Base-by-base conservation (phyloP, 1,140 invertebrate species). In the Ephestia elutella region DNA sequence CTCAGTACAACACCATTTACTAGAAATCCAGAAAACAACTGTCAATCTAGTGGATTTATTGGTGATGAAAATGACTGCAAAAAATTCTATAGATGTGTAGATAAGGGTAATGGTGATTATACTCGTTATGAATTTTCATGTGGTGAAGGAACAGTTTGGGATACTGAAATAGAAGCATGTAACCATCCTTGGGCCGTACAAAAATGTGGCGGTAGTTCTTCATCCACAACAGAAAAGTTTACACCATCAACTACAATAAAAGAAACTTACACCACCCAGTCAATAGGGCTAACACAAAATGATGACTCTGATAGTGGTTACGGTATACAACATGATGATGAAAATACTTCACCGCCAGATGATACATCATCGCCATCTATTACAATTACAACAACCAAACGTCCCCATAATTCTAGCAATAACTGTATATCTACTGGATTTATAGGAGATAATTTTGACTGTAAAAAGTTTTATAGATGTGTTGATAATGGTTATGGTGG, bases 401-500 rank as follows among this genome's bases (percentile, higher is more conserved):
- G 17, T 1, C 55, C 38, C 19, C 15, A 53, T 38, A 76, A 70
- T 49, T 54, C 28, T 48, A 61, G 60, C 11, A 66, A 59, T 30
- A 75, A 78, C 59, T 77, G 89, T 77, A 62, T 70, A 65, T 59
- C 78, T 54, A 90, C 90, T 71, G 90, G 89, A 30, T 92, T 92
- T 69, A 79, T 90, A 57, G 84, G 87, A 8, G 87, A 93, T 68
- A 62, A 79, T 25, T 85, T 88, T 13, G 87, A 93, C 63, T 94
- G 93, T 67, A 86, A 89, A 54, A 92, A 91, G 70, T 94, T 94
- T 71, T 93, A 93, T 70, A 89, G 93, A 56, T 94, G 93, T 71
- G 91, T 92, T 5, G 87, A 91, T 70, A 88, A 91, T 65, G 91
- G 90, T 20, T 79, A 90, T 65, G 90, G 90, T 9, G 86, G 87